A percentile compares a stretch with the other conserved stretches of the same genome.
Conservation (phyloP, 2,113 vertebrate genomes). For the Orthonyx spaldingii region DNA sequence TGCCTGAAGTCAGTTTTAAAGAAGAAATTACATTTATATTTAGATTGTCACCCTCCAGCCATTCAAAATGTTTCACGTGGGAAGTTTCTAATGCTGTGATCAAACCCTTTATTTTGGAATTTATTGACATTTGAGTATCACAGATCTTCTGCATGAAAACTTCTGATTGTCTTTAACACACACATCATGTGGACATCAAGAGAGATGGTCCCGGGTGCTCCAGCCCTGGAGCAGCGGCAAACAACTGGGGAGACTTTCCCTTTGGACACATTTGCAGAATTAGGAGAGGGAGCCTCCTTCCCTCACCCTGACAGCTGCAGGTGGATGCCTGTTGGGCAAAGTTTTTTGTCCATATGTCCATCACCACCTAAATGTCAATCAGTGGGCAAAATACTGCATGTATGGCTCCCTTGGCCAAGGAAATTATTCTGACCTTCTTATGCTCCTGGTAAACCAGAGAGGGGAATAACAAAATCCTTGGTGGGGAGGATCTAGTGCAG, state of each 20-base stretch:
- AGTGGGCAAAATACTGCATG: neutral
- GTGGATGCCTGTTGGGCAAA: neutral
- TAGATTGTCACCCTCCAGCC: slow-evolving; percentile 15
- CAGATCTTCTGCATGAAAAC: neutral
- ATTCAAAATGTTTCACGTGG: neutral
- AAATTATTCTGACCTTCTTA: neutral
- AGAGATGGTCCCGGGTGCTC: neutral
- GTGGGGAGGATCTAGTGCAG: neutral
- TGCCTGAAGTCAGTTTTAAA: neutral
- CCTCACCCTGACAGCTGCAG: neutral
- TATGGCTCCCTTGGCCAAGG: neutral
- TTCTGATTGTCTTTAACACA: neutral
- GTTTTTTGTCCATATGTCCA: neutral
- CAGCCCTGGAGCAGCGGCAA: neutral
- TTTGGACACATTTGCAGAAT: neutral
- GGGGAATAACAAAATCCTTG: neutral
- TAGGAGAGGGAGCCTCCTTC: neutral
- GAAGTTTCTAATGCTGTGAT: neutral
- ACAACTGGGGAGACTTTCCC: neutral
- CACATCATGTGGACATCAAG: neutral
- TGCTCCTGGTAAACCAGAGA: neutral
- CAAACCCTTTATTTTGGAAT: neutral
- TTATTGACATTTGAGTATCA: neutral
- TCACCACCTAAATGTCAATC: neutral
- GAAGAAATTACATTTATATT: slow-evolving; percentile 23